A percentile compares a stretch with the other conserved stretches of the same genome.
phyloP scores from a whole-genome alignment of 2,113 vertebrate species.

The Phasianus colchicus region DNA sequence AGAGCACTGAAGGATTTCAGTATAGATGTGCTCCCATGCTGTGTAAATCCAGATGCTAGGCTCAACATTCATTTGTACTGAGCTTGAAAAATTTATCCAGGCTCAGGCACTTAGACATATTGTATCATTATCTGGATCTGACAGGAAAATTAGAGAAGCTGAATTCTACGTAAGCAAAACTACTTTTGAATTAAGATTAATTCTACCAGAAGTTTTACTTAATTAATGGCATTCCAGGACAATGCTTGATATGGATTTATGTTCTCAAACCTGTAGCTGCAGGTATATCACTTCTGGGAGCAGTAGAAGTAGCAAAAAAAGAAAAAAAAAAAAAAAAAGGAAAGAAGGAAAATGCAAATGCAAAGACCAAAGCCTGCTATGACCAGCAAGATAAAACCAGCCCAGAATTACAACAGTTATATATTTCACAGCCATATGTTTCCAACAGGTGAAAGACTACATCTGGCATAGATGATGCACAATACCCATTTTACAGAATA shows the following conservation, averaged over 20 bases:
- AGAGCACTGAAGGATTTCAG: neutral
- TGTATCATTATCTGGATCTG: neutral
- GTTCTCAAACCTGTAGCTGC: neutral
- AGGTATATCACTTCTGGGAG: neutral
- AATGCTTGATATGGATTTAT: neutral
- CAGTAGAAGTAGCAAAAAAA: accelerated
- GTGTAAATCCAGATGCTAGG: neutral
- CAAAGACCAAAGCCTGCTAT: neutral
- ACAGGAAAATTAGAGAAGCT: neutral
- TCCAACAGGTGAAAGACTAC: neutral
- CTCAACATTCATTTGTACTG: neutral
- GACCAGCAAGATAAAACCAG: neutral
- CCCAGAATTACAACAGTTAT: neutral
- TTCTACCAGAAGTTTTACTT: neutral
- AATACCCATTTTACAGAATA: neutral
- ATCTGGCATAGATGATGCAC: accelerated
- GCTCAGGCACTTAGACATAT: neutral
- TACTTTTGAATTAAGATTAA: neutral
- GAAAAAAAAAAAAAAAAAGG: neutral
- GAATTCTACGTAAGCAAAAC: neutral
- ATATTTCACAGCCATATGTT: neutral
- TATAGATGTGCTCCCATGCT: neutral
- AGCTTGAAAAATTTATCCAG: neutral
- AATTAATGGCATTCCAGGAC: neutral
- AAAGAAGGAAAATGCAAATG: neutral